Conservation (phyloP, 2,797 vertebrate species). For the Phoeniculus purpureus region DNA sequence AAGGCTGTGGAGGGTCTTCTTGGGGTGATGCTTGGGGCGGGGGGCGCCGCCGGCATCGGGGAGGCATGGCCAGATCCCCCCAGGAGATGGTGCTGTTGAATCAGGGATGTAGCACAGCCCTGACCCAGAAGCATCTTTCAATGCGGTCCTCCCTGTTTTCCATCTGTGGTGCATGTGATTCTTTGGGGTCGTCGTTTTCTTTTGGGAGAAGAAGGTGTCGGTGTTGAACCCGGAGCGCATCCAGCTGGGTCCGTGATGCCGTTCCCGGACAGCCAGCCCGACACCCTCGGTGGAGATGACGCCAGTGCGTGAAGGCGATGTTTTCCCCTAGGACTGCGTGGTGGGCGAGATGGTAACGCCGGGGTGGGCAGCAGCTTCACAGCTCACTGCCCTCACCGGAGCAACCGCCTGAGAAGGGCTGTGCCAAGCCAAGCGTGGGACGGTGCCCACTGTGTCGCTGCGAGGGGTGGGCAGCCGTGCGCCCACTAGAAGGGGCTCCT, state of each 20-base stretch:
- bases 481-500: not conserved
- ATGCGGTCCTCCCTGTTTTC: constrained; percentile 54
- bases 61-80: not conserved
- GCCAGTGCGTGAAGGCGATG: not conserved
- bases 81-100: constrained; percentile 70
- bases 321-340: not conserved
- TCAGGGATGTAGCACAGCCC: not conserved
- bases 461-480: not conserved
- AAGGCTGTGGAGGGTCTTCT: not conserved
- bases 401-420: not conserved
- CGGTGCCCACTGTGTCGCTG: not conserved
- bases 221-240: not conserved
- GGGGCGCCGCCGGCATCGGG: not conserved
- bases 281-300: not conserved
- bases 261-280: not conserved
- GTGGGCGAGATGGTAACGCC: not conserved
- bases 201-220: not conserved
- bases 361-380: constrained; percentile 13
- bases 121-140: constrained; percentile 49
- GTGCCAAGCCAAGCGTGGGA: not conserved
- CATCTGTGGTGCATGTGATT: not conserved
- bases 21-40: not conserved
- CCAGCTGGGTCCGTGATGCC: not conserved
- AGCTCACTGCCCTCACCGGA: not conserved
- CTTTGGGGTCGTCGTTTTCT: not conserved